Evolutionary conservation across 1,140 invertebrate genomes (phyloP), one percentile per base, ranked within the genome.

Genomic region (Cotesia typhae): DNA sequence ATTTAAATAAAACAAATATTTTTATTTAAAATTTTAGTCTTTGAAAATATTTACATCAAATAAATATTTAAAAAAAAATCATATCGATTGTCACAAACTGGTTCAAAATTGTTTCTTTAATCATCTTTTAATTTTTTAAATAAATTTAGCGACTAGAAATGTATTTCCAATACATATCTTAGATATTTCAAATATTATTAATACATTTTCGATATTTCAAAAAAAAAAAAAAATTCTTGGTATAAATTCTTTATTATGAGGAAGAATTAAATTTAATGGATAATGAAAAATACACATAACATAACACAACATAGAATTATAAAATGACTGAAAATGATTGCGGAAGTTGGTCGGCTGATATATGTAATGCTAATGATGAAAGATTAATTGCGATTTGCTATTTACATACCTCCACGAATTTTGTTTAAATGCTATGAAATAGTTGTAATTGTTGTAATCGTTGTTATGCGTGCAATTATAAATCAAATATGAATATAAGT

Each of bases 351-450:
- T 47, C 2, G 2, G 5, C 41, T 2, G 41, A 47, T 6, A 47
- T 47, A 47, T 47, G 5, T 47, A 47, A 38, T 14, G 61, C 5
- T 38, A n/a, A 55, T 64, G 37, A 64, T 38, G 14, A 64, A 38
- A 64, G 37, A 38, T 64, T 41, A 64, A 64, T 28, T 37, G 53
- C n/a, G 10, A 41, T 35, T 38, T 5, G 10, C 38, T 64, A 38
- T 64, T 64, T 41, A n/a, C 61, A 64, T 64, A 64, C 61, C 61
- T 64, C 12, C 61, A 38, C 35, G 61, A 64, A 47, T 41, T 41
- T 38, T 12, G 37, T n/a, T 3, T 64, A 41, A 38, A 38, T n/a
- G 5, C 10, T 20, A 20, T 36, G 5, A 20, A 36, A 64, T 64
- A 38, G 35, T 64, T 64, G 9, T 12, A 64, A 64, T 38, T 64